These are phyloP conservation scores for Scelioninae gen. 1 DNA, from an alignment of 2,888 invertebrate genomes.

Conservation along the genomic window DNA sequence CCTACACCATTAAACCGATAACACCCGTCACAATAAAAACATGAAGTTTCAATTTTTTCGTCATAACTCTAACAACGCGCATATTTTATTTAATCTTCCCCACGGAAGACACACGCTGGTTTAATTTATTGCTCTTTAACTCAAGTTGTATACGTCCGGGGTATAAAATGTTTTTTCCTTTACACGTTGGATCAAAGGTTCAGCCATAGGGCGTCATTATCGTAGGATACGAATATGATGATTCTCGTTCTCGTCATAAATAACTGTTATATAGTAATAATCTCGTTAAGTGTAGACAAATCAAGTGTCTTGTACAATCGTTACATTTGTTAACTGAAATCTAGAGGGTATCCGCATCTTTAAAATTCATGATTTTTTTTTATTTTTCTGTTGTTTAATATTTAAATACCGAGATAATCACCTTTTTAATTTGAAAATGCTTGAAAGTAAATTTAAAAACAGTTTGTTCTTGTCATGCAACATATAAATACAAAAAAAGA, in stretches of 20 bases:
- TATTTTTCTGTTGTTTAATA: too few species aligned
- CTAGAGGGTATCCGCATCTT: too few species aligned
- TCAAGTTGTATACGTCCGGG: constrained; percentile 48
- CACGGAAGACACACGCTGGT: constrained; percentile 49
- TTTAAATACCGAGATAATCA: too few species aligned
- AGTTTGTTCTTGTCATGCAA: too few species aligned
- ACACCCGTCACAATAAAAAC: constrained; percentile 54
- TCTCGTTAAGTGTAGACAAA: constrained; percentile 58
- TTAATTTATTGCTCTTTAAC: constrained; percentile 68
- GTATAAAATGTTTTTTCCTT: constrained; percentile 57
- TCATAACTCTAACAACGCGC: constrained; percentile 58
- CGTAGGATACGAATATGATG: constrained; percentile 45
- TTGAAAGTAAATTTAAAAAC: too few species aligned
- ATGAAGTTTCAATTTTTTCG: constrained; percentile 54
- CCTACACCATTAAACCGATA: constrained; percentile 47
- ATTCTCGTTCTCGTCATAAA: constrained; percentile 56
- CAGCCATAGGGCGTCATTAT: constrained; percentile 69
- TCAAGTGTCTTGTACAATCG: constrained; percentile 48
- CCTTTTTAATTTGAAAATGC: too few species aligned
- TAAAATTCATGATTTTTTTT: too few species aligned
- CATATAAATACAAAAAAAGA: too few species aligned
- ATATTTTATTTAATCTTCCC: constrained; percentile 65
- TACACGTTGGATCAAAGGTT: constrained; percentile 51
- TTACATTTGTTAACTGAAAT: background rate
- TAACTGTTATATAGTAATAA: constrained; percentile 54